These are phyloP conservation scores for Tangara arthus DNA, from an alignment of 2,797 vertebrate genomes.

Conservation along the genomic window DNA sequence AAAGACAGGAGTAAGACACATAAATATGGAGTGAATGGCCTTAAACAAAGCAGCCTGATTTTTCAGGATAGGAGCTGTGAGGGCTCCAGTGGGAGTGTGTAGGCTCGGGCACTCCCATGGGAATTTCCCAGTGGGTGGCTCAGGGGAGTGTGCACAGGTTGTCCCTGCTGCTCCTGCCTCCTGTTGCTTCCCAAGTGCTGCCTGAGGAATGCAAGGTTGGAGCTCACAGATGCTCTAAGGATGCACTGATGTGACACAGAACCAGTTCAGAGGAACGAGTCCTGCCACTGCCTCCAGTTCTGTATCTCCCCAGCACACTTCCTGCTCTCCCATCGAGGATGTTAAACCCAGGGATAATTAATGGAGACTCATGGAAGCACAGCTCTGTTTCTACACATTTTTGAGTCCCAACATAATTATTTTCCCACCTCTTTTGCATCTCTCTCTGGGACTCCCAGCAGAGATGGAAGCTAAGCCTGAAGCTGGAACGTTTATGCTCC, in stretches of 20 bases:
- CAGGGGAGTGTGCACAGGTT: accelerated
- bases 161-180: not conserved
- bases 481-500: accelerated
- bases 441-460: not conserved
- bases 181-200: not conserved
- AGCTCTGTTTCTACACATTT: not conserved
- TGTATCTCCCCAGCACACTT: not conserved
- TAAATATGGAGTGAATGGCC: not conserved
- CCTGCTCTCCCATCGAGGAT: not conserved
- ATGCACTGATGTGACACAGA: accelerated
- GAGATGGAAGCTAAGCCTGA: not conserved
- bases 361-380: not conserved
- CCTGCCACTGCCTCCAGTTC: not conserved
- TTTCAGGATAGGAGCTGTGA: not conserved
- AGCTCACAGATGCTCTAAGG: not conserved
- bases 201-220: not conserved
- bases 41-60: not conserved
- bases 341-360: not conserved
- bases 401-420: not conserved
- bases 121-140: not conserved
- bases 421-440: not conserved
- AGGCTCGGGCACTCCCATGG: accelerated
- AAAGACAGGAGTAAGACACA: not conserved
- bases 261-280: accelerated
- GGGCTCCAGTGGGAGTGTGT: accelerated